Conservation (phyloP, 64 coral and sea anemone genomes). For the Stichodactyla mertensii region DNA sequence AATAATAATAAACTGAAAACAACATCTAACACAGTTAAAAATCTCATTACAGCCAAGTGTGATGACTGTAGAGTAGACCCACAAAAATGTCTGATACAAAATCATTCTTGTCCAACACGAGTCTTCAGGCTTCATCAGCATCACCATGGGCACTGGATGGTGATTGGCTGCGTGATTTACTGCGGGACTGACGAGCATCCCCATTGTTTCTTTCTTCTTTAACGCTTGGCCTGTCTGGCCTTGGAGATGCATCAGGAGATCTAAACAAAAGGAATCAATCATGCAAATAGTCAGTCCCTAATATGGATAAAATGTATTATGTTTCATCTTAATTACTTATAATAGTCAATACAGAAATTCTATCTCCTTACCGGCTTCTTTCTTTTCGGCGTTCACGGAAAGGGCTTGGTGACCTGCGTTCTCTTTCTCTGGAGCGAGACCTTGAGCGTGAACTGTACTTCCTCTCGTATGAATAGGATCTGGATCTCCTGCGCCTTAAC, state of each 20-base stretch:
- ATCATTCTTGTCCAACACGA: neutral
- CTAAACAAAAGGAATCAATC: neutral
- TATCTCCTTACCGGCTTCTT: neutral
- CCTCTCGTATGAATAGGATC: neutral
- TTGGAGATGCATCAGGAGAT: constrained; percentile 8
- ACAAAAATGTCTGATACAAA: too few species aligned
- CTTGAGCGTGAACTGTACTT: neutral
- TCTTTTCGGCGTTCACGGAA: neutral
- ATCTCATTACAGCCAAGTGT: too few species aligned
- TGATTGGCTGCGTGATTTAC: neutral
- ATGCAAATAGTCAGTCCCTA: neutral
- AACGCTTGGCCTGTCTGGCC: neutral
- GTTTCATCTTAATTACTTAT: too few species aligned
- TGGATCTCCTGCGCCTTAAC: neutral
- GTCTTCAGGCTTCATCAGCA: neutral
- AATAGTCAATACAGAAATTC: neutral
- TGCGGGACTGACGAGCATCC: neutral
- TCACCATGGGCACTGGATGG: neutral
- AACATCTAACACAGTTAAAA: too few species aligned
- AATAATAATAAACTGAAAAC: too few species aligned
- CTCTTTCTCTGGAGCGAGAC: constrained; percentile 2
- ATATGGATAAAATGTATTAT: neutral
- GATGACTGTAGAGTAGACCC: too few species aligned
- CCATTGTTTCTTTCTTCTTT: constrained; percentile 13
- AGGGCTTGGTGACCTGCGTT: constrained; percentile 10